phyloP scores from a whole-genome alignment of 2,113 vertebrate genomes.

The Ranitomeya variabilis region DNA sequence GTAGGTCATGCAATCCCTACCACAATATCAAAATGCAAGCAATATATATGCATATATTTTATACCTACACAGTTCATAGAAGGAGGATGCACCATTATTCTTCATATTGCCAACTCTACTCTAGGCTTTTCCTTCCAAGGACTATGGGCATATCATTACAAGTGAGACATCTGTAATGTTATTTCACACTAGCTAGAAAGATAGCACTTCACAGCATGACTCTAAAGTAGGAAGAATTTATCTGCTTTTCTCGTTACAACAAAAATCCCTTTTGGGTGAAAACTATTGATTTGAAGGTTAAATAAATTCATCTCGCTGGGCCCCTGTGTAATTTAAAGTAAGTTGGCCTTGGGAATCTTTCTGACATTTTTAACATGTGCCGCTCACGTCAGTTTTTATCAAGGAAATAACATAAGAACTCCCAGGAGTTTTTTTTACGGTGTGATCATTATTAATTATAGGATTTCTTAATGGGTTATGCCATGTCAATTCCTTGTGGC shows the following conservation, averaged over 20 bases:
- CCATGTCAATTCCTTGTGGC: constrained; percentile 63
- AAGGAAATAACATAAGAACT: constrained; percentile 68
- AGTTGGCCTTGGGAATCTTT: constrained; percentile 72
- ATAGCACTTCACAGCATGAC: constrained; percentile 60
- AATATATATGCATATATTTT: no score
- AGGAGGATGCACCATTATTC: neutral
- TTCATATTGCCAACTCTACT: neutral
- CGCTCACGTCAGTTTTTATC: constrained; percentile 61
- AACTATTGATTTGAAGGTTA: constrained; percentile 68
- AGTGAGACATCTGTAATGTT: constrained; percentile 59
- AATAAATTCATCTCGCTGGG: constrained; percentile 68
- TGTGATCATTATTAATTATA: constrained; percentile 62
- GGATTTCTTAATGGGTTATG: constrained; percentile 64
- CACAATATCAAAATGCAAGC: no score
- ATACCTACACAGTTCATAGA: neutral
- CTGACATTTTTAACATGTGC: constrained; percentile 65
- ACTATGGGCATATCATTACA: constrained; percentile 55
- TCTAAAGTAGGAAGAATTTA: constrained; percentile 66
- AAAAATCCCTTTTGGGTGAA: constrained; percentile 72
- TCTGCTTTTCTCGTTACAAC: constrained; percentile 67
- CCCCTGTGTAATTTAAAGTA: constrained; percentile 70
- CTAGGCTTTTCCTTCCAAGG: constrained; percentile 10
- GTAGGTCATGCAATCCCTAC: no score
- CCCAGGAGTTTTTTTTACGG: constrained; percentile 64
- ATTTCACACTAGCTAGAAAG: constrained; percentile 62